Percentiles rank a stretch among this genome's conserved stretches.
Conservation (phyloP, 2,797 vertebrate genomes). For the Sus cebifrons region DNA sequence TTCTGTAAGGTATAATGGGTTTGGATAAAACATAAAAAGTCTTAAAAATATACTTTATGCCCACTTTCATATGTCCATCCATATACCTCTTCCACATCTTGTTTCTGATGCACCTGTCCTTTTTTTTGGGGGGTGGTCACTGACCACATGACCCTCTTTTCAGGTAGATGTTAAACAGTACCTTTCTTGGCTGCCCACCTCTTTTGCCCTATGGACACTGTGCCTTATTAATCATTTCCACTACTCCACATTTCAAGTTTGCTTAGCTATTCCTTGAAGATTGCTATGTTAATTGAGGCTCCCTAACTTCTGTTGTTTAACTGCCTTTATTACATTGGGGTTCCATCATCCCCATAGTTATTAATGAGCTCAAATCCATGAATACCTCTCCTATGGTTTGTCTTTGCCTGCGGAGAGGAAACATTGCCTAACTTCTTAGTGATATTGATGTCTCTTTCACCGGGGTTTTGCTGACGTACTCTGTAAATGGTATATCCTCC, state of each 20-base stretch:
- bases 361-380: neutral
- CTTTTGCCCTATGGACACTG: neutral
- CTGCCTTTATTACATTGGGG: neutral
- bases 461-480: too few species aligned
- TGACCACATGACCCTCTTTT: neutral
- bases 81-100: neutral
- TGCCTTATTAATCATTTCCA: neutral
- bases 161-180: neutral
- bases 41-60: too few species aligned
- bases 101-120: neutral
- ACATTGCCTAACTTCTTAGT: too few species aligned
- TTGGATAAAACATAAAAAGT: neutral
- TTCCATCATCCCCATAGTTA: neutral
- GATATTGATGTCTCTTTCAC: too few species aligned
- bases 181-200: neutral
- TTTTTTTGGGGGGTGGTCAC: too few species aligned
- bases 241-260: neutral
- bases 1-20: neutral
- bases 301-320: neutral
- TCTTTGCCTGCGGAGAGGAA: too few species aligned
- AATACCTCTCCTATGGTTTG: too few species aligned
- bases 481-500: too few species aligned
- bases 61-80: neutral
- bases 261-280: neutral
- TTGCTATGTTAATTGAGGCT: neutral